phyloP scores from a whole-genome alignment of 1,140 invertebrate genomes.

The Neodiprion pinetum region DNA sequence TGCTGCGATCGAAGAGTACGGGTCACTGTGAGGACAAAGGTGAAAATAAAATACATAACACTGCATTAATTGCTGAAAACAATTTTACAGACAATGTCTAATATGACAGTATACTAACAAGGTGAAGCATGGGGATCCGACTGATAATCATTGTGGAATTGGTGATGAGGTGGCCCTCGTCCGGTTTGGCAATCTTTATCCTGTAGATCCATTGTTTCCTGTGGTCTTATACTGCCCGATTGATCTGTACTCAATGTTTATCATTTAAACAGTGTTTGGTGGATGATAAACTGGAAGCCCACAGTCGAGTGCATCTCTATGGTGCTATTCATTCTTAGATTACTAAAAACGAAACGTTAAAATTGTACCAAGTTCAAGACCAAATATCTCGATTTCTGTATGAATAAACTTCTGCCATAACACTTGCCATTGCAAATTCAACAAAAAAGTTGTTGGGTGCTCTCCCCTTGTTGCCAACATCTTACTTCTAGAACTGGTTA shows the following conservation, averaged over 20 bases:
- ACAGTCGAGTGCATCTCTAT: too few species aligned
- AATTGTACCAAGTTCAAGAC: too few species aligned
- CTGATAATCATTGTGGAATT: constrained; percentile 53
- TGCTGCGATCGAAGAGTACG: constrained; percentile 18
- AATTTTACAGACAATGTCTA: neutral
- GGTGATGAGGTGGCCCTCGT: constrained; percentile 48
- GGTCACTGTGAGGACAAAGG: constrained; percentile 23
- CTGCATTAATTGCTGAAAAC: neutral
- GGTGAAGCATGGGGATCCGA: constrained; percentile 42
- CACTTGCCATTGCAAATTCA: too few species aligned
- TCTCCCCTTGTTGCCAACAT: too few species aligned
- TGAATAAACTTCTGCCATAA: too few species aligned
- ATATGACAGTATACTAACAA: constrained; percentile 38
- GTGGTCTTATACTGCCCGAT: constrained; percentile 6
- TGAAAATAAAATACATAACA: constrained; percentile 15
- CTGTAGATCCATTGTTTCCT: constrained; percentile 50
- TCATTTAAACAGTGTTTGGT: neutral
- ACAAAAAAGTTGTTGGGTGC: too few species aligned
- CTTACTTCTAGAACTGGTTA: too few species aligned
- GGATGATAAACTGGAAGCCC: too few species aligned
- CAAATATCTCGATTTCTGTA: too few species aligned
- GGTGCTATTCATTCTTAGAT: too few species aligned
- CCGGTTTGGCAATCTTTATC: constrained; percentile 45
- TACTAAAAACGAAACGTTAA: too few species aligned
- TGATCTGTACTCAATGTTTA: neutral